These are phyloP conservation scores for Lycocerus yunnanus DNA, from an alignment of 2,888 invertebrate genomes.

Conservation along the genomic window DNA sequence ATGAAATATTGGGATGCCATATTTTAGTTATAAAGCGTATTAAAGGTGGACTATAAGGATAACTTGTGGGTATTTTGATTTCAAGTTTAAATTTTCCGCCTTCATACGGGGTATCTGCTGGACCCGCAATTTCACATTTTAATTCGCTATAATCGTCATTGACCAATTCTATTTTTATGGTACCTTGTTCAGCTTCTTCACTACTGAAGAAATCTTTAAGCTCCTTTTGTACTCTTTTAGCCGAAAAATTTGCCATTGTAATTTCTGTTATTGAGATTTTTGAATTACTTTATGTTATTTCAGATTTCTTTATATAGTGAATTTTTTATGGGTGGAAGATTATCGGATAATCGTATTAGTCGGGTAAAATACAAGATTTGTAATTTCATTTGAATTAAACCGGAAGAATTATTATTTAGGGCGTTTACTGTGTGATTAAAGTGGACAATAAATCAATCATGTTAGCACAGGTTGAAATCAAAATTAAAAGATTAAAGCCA, in stretches of 20 bases:
- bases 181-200: slow-evolving; percentile 91
- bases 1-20: slow-evolving; percentile 99
- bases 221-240: slow-evolving; percentile 94
- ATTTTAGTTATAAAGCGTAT: slow-evolving; percentile 96
- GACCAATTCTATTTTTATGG: slow-evolving; percentile 86
- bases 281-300: no score
- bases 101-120: slow-evolving; percentile 98
- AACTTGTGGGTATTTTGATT: slow-evolving; percentile 97
- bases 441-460: no score
- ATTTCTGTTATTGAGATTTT: no score
- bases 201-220: slow-evolving; percentile 98
- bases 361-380: no score
- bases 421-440: no score
- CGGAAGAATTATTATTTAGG: no score
- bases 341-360: no score
- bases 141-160: slow-evolving; percentile 92
- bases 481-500: no score
- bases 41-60: slow-evolving; percentile 99
- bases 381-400: no score
- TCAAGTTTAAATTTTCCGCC: slow-evolving; percentile 93
- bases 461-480: no score
- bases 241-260: slow-evolving; percentile 91
- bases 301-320: no score
- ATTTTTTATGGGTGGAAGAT: no score
- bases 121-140: slow-evolving; percentile 94